Evolutionary conservation across 2,888 invertebrate species (phyloP), one percentile per base, ranked within the genome.

Genomic region (Antitype chi): DNA sequence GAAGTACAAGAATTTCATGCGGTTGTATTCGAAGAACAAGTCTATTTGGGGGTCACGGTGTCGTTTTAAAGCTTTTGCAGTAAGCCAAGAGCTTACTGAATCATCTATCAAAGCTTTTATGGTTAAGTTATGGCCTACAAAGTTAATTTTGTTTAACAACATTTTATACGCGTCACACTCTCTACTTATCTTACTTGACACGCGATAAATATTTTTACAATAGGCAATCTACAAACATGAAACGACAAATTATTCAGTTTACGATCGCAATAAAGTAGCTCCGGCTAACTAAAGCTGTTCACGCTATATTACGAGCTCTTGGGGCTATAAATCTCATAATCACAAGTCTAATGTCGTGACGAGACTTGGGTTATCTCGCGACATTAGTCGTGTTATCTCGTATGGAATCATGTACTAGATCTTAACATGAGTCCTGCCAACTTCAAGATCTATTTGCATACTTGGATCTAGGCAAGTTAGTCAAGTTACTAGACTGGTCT

Each of bases 291-390:
- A 69, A 85, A 78, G 76, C 73, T 82, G 72, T 86, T 85, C 77
- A 79, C 76, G 67, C 75, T 72, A 75, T 70, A 79, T 86, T 80
- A 78, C 75, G 76, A 64, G 63, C 74, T 75, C 74, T 76, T 67
- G 53, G 38, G 57, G 77, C 66, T 67, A 78, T 85, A 87, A 87
- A 85, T 86, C 73, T 87, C 59, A 76, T 85, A 86, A 88, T 86
- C 85, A 80, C 85, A 81, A 57, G 85, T 88, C 76, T 77, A 70
- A 86, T 74, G 60, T 77, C 75, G 77, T 80, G 80, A 85, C 76
- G 85, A 79, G 64, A 73, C 60, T 74, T 57, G 55, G 60, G 62
- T 76, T 76, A 68, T 68, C 57, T 78, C 73, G 57, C 15, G 73
- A 32, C 68, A 25, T 73, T 52, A 62, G 59, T 67, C 69, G 70